Evolutionary conservation across 2,113 vertebrate genomes (phyloP).

Genomic region (Neogale vison): DNA sequence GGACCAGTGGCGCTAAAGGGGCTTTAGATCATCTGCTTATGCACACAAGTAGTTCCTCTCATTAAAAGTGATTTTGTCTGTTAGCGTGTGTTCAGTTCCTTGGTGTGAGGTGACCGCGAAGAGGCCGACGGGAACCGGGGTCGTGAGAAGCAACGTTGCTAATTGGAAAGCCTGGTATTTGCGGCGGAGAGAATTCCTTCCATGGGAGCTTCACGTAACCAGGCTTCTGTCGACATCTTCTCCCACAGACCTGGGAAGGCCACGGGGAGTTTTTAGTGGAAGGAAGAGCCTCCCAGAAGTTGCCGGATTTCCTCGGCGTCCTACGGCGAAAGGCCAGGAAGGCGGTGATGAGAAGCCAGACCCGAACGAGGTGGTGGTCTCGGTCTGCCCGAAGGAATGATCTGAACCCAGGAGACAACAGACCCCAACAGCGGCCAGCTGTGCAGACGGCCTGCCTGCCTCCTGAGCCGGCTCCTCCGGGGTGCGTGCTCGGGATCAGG

Average conservation of each 20-base stretch:
- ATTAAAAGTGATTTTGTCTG: not conserved
- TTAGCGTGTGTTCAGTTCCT: accelerated
- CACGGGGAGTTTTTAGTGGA: not conserved
- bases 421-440: accelerated
- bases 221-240: not conserved
- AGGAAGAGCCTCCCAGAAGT: not conserved
- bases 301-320: accelerated
- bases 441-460: not conserved
- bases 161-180: accelerated
- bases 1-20: accelerated
- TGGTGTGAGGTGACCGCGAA: too few species aligned
- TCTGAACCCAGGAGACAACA: accelerated
- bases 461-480: not conserved
- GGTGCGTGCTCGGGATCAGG: not conserved
- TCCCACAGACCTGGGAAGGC: too few species aligned
- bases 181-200: accelerated
- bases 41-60: not conserved
- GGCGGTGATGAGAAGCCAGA: not conserved
- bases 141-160: not conserved
- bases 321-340: accelerated
- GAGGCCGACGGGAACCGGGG: accelerated
- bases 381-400: not conserved
- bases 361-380: too few species aligned
- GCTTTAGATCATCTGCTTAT: too few species aligned
- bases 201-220: accelerated